Base-by-base conservation (phyloP, 2,888 invertebrate species). In the Melieria crassipennis region DNA sequence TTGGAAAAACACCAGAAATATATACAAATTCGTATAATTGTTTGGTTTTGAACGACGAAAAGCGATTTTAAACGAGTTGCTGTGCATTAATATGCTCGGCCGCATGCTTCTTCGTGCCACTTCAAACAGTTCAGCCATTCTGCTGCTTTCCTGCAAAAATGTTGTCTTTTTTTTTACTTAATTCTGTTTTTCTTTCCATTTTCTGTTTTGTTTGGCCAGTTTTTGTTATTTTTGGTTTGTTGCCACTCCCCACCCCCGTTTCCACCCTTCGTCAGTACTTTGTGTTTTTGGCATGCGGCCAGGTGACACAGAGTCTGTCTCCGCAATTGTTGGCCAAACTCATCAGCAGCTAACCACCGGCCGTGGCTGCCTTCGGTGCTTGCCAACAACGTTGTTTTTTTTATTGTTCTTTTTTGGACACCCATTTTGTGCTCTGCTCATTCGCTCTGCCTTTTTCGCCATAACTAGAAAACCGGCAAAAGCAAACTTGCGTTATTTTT, bases 221-320 rank as follows among this genome's bases (percentile, higher is more conserved):
- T 50, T 52, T 52, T 62, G 10, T 52, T 13, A 10, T 63, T 42
- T 67, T n/a, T 45, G n/a, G 16, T 45, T 13, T 6, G 13, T 10
- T 42, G 43, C n/a, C 30, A 42, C 4, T 47, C 7, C 50, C 11
- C 13, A 5, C 52, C 11, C 42, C n/a, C 13, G 45, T 63, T 63
- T 56, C 47, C 69, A 63, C 16, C 9, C 45, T 45, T 57, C 11
- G 11, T 1, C 30, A 3, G 2, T 30, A 30, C 30, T 30, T 30
- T 30, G 46, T 56, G 57, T 30, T 69, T 50, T 72, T 72, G 72
- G 72, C 69, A 63, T 11, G 43, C 48, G 30, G 72, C 72, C 72
- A 72, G 72, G 72, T 72, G 72, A 72, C 72, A 72, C 69, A 72
- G 63, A 65, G 72, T 72, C 72, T 72, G 72, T 72, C 72, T 72